phyloP scores from a whole-genome alignment of 2,113 vertebrate species.

The Seriola quinqueradiata region DNA sequence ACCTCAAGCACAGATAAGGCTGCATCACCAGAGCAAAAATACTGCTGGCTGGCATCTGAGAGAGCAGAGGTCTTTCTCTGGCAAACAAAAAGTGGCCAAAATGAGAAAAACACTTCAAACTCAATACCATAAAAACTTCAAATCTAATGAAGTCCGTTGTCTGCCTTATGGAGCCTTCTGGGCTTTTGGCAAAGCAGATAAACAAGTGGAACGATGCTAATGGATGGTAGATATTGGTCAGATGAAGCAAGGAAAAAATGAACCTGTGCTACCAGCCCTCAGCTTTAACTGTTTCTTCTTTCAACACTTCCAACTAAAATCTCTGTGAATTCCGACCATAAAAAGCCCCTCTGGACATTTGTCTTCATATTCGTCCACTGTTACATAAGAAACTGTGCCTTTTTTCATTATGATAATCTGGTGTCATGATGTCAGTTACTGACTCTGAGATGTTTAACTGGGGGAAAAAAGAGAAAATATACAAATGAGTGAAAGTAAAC shows the following conservation, averaged over 20 bases:
- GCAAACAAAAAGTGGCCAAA: slow-evolving; percentile 69
- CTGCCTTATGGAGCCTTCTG: slow-evolving; percentile 41
- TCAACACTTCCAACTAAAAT: slow-evolving; percentile 18
- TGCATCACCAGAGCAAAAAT: slow-evolving; percentile 68
- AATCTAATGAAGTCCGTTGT: slow-evolving; percentile 52
- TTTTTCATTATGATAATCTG: not conserved
- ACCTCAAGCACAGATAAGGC: slow-evolving; percentile 83
- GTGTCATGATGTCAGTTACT: not conserved
- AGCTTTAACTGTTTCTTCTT: slow-evolving; percentile 39
- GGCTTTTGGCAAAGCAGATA: slow-evolving; percentile 29
- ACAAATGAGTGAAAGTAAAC: not conserved
- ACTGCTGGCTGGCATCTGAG: slow-evolving; percentile 66
- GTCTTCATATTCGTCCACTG: not conserved
- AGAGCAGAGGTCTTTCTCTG: slow-evolving; percentile 67
- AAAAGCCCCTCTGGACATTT: not conserved
- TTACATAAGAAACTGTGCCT: not conserved
- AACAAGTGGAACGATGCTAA: slow-evolving; percentile 61
- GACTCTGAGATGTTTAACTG: not conserved
- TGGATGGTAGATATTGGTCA: slow-evolving; percentile 45
- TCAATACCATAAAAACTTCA: slow-evolving; percentile 65
- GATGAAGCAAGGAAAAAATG: slow-evolving; percentile 35
- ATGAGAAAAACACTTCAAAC: slow-evolving; percentile 63
- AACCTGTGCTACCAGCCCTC: slow-evolving; percentile 25
- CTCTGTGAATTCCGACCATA: not conserved
- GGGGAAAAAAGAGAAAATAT: not conserved